These are phyloP conservation scores for Liopterus haemorrhoidalis DNA, from an alignment of 2,888 invertebrate genomes.

Conservation along the genomic window DNA sequence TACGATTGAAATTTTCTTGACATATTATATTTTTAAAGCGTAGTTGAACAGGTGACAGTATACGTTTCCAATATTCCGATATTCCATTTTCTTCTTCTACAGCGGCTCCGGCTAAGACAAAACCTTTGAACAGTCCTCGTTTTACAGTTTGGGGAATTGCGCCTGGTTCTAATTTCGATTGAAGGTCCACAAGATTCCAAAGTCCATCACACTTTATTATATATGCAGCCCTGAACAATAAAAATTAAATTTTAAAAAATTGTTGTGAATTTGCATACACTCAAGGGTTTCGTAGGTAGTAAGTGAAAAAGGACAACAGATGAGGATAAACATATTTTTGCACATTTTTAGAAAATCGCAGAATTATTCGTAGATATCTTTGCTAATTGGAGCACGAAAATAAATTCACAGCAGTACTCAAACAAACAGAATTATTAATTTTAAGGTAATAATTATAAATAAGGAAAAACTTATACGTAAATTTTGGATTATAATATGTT, in stretches of 20 bases:
- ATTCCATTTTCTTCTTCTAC: constrained; percentile 39
- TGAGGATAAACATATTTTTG: no score
- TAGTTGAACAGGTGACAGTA: constrained; percentile 48
- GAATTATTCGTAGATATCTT: no score
- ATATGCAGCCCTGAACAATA: constrained; percentile 47
- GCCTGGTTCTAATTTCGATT: constrained; percentile 49
- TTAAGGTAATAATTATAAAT: no score
- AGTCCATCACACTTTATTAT: constrained; percentile 54
- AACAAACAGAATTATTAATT: no score
- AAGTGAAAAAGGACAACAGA: no score
- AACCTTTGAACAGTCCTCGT: constrained; percentile 64
- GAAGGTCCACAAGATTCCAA: constrained; percentile 50
- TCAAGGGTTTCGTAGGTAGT: no score
- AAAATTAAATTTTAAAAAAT: constrained; percentile 15
- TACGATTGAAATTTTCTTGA: constrained; percentile 50
- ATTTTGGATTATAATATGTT: no score
- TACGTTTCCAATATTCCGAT: constrained; percentile 41
- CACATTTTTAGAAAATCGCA: no score
- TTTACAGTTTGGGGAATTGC: constrained; percentile 54
- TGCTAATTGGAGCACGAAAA: no score
- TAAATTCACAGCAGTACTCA: no score
- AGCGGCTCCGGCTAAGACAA: constrained; percentile 60
- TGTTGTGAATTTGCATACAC: no score
- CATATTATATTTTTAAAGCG: constrained; percentile 52
- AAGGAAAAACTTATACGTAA: no score